phyloP scores from a whole-genome alignment of 1,140 invertebrate genomes.

The Aphaenogaster floridana region DNA sequence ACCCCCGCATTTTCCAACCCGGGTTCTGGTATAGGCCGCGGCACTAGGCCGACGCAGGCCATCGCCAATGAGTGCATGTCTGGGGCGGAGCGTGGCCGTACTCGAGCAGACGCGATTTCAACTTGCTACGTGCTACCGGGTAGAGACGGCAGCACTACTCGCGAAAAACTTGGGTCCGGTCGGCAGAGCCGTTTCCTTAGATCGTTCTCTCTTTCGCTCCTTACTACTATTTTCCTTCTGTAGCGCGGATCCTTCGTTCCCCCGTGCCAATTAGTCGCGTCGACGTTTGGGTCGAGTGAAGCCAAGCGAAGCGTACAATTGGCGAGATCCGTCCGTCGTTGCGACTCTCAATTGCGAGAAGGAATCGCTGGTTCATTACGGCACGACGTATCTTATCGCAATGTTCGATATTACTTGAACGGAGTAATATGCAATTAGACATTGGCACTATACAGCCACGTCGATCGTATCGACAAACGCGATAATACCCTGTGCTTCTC shows the following conservation, averaged over 20 bases:
- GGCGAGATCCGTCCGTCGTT: neutral
- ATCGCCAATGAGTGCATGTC: constrained; percentile 85
- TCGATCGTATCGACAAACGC: neutral
- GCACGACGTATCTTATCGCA: neutral
- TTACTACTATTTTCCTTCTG: neutral
- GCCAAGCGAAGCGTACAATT: constrained; percentile 21
- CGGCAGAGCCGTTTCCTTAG: neutral
- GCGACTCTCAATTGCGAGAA: constrained; percentile 12
- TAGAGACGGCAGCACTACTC: constrained; percentile 51
- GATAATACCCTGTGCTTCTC: neutral
- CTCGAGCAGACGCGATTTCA: constrained; percentile 79
- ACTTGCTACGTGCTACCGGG: constrained; percentile 67
- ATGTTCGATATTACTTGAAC: constrained; percentile 12
- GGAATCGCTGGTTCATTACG: neutral
- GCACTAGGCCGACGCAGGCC: constrained; percentile 85
- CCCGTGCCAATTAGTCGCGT: constrained; percentile 46
- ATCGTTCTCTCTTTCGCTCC: constrained; percentile 27
- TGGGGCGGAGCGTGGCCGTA: constrained; percentile 83
- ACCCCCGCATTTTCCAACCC: constrained; percentile 79
- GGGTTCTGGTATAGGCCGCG: constrained; percentile 84
- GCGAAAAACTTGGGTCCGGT: constrained; percentile 40
- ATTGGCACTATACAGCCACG: neutral
- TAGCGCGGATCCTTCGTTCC: neutral
- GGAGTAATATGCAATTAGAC: neutral
- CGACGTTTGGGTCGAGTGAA: constrained; percentile 21